phyloP scores from a whole-genome alignment of 2,797 vertebrate genomes.

The Morelia viridis region DNA sequence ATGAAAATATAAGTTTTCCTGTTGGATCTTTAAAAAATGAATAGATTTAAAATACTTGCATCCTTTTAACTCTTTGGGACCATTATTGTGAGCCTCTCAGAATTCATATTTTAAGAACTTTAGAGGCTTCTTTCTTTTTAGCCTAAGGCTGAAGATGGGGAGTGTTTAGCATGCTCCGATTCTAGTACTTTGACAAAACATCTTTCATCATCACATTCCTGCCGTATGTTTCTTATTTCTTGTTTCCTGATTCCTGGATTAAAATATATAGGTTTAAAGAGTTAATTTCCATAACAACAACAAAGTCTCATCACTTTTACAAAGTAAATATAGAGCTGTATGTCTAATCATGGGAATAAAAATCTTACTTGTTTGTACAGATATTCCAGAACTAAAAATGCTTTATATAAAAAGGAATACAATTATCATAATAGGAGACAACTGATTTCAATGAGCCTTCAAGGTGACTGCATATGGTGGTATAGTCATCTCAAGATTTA shows the following conservation, averaged over 20 bases:
- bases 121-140: neutral
- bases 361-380: accelerated
- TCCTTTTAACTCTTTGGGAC: neutral
- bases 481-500: neutral
- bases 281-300: accelerated
- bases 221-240: neutral
- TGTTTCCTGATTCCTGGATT: neutral
- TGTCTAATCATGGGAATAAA: accelerated
- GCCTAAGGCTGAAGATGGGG: no score
- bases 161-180: neutral
- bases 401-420: neutral
- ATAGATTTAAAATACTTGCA: neutral
- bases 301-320: neutral
- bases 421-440: neutral
- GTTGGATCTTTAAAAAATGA: neutral
- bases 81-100: neutral
- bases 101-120: neutral
- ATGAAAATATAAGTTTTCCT: neutral
- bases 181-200: neutral
- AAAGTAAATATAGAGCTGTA: accelerated
- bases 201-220: accelerated
- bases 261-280: neutral
- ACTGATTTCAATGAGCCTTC: neutral
- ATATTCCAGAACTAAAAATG: neutral
- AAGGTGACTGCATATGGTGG: neutral